Evolutionary conservation across 1,140 invertebrate species (phyloP).

Genomic region (Drosophila truncata): DNA sequence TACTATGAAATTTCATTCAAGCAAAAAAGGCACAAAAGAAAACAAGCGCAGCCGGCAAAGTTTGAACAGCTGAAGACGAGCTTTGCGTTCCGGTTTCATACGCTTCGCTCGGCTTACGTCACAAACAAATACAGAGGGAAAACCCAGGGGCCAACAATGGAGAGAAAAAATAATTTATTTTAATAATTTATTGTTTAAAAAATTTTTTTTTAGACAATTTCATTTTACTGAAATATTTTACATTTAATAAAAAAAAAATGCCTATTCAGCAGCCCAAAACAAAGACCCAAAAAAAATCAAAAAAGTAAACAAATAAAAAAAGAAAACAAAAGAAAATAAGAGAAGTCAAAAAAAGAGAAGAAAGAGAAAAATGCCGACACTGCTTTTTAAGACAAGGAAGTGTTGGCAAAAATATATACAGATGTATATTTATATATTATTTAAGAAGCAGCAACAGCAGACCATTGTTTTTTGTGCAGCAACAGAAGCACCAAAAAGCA

Average conservation of each 20-base stretch:
- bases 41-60: slow-evolving; percentile 48
- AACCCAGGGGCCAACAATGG: not conserved
- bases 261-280: slow-evolving; percentile 5
- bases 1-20: slow-evolving; percentile 60
- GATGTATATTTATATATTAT: slow-evolving; percentile 39
- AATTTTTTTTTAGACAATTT: too few relatives aligned
- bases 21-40: slow-evolving; percentile 24
- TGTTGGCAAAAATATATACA: slow-evolving; percentile 29
- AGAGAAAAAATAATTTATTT: not conserved
- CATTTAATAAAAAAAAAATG: not conserved
- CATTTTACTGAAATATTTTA: too few relatives aligned
- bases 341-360: not conserved
- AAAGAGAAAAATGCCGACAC: slow-evolving; percentile 27
- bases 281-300: slow-evolving; percentile 10
- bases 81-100: slow-evolving; percentile 41
- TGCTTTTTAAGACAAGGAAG: slow-evolving; percentile 40
- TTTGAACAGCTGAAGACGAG: slow-evolving; percentile 52
- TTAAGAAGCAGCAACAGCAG: slow-evolving; percentile 50
- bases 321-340: slow-evolving; percentile 30
- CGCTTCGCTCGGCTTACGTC: slow-evolving; percentile 51
- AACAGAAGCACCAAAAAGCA: slow-evolving; percentile 58
- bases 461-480: slow-evolving; percentile 63
- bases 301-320: slow-evolving; percentile 54
- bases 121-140: slow-evolving; percentile 31
- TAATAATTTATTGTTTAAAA: too few relatives aligned